Evolutionary conservation across 2,797 vertebrate genomes (phyloP).

Genomic region (Apogon talboti): DNA sequence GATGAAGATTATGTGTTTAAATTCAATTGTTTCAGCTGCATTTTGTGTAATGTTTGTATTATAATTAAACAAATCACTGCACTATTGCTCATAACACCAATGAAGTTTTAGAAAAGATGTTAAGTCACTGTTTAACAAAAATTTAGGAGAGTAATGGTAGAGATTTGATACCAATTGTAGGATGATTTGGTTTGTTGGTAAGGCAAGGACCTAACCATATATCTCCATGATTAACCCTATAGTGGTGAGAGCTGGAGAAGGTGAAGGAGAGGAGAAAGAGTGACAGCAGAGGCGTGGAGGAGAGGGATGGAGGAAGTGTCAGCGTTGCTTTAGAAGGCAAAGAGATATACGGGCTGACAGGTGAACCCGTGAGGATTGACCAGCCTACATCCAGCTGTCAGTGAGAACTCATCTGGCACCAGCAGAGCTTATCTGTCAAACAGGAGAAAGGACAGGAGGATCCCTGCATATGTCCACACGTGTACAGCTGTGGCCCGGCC

Average conservation of each 20-base stretch:
- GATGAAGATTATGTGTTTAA: slow-evolving; percentile 11
- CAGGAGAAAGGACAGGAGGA: slow-evolving; percentile 69
- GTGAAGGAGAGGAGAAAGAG: slow-evolving; percentile 63
- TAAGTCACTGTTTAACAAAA: too few species aligned
- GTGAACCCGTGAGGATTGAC: slow-evolving; percentile 84
- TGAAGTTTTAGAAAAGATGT: too few species aligned
- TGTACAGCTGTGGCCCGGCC: slow-evolving; percentile 72
- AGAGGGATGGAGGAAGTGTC: slow-evolving; percentile 77
- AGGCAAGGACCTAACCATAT: slow-evolving; percentile 11
- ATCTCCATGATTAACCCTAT: slow-evolving; percentile 64
- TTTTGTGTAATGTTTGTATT: not conserved
- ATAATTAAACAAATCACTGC: not conserved
- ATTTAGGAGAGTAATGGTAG: too few species aligned
- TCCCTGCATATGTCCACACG: slow-evolving; percentile 60
- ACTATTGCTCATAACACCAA: not conserved
- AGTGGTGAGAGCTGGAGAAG: slow-evolving; percentile 53
- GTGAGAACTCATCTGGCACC: slow-evolving; percentile 81
- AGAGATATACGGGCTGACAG: slow-evolving; percentile 84
- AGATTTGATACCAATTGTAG: slow-evolving; percentile 1
- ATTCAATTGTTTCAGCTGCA: not conserved
- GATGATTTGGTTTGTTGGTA: slow-evolving; percentile 13
- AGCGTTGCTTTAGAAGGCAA: slow-evolving; percentile 76
- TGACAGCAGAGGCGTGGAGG: slow-evolving; percentile 67
- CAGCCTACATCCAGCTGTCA: slow-evolving; percentile 84
- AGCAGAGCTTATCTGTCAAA: slow-evolving; percentile 78